Base-by-base conservation (phyloP, 2,888 invertebrate species). In the Acleris sparsana region DNA sequence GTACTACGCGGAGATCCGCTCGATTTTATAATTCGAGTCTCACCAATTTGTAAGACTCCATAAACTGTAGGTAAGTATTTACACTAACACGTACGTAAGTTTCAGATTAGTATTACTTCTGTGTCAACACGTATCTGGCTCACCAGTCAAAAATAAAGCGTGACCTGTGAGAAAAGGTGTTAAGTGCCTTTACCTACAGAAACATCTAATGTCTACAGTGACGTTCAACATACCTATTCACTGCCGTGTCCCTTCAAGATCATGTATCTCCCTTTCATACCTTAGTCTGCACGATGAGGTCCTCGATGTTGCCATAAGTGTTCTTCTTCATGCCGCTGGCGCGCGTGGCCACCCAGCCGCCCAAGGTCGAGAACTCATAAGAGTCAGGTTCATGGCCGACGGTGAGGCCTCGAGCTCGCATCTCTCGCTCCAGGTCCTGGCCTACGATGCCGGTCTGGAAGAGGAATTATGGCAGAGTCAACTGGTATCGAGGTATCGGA, bases 281-380 rank as follows among this genome's bases (percentile, higher is more conserved):
- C 87, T 96, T 96, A 0, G 97, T 95, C 75, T 98, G 97, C 2
- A 99, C 96, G 13, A 99, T 89, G 57, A 99, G 93, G 82, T 99
- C 99, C 86, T 99, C 99, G 69, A 99, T 99, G 81, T 99, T 99
- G 0, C 99, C 99, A 75, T 99, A 99, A 0, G 97, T 95, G 85
- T 99, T 99, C 87, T 99, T 99, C 93, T 99, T 99, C 99, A 99
- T 99, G 62, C 99, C 99, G n/a, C 98, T 98, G 0, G 99, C 99
- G 59, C 98, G 90, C 0, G 99, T 99, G 3, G 98, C 98, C 53
- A 99, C 97, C 99, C 99, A 99, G 1, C 99, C 99, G 5, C 99
- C 99, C 2, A 99, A 93, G 16, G 97, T 97, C 2, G 97, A 97
- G 90, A 99, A 99, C 89, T 99, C 99, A 86, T 97, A 98, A 2